Conservation (phyloP, 2,797 vertebrate species). For the Gallirallus australis region DNA sequence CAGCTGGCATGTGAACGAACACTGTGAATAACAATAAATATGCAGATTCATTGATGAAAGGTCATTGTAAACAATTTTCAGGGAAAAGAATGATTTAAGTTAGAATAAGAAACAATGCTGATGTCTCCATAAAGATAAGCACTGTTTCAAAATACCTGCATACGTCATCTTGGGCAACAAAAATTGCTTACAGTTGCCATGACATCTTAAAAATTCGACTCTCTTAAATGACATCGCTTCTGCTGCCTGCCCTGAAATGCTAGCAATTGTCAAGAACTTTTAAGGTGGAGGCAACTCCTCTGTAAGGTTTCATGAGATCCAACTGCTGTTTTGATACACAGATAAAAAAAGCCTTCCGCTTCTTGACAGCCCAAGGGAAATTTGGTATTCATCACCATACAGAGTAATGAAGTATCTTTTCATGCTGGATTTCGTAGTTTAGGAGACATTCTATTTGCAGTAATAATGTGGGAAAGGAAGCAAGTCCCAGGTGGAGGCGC, state of each 20-base stretch:
- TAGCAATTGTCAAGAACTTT: neutral
- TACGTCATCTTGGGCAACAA: neutral
- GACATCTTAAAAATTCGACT: neutral
- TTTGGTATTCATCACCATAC: neutral
- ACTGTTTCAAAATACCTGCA: neutral
- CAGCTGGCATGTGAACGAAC: neutral
- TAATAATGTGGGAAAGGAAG: neutral
- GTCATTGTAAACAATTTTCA: neutral
- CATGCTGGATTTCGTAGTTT: neutral
- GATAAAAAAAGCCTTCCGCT: neutral
- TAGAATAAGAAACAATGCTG: neutral
- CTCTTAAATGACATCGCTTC: neutral
- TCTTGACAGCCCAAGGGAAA: neutral
- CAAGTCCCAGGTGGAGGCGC: neutral
- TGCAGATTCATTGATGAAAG: neutral
- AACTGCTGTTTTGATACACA: neutral
- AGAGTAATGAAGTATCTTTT: conserved; percentile 31
- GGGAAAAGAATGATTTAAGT: neutral
- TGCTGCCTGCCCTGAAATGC: neutral
- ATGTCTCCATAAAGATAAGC: neutral
- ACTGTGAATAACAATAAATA: neutral
- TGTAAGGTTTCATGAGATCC: neutral
- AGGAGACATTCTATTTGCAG: conserved; percentile 2
- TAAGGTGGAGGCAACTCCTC: neutral
- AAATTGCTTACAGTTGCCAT: neutral